A percentile compares a stretch with the other conserved stretches of the same genome.
Evolutionary conservation across 2,113 vertebrate genomes (phyloP).

Genomic region (Pyrgilauda ruficollis): DNA sequence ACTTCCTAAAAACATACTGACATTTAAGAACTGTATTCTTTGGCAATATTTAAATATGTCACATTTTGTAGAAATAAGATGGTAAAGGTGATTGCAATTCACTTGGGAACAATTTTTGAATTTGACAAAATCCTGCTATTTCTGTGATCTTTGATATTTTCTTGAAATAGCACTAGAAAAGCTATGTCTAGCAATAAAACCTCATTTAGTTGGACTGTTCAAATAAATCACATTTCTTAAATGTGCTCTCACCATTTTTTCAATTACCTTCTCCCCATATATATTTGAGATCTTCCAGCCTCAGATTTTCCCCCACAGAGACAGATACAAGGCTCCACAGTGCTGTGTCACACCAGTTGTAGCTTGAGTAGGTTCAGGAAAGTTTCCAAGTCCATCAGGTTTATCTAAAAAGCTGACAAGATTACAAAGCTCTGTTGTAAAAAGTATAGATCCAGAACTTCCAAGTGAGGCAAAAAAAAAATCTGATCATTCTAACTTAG

Average conservation of each 20-base stretch:
- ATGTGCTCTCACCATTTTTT: background rate
- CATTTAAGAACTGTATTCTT: conserved; percentile 34
- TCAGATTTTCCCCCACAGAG: conserved; percentile 64
- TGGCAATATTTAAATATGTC: background rate
- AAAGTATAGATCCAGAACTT: background rate
- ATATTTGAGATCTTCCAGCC: conserved; percentile 79
- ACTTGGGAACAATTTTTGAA: conserved; percentile 8
- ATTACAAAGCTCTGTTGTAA: background rate
- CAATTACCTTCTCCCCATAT: conserved; percentile 73
- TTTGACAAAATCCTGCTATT: conserved; percentile 24
- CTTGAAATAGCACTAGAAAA: conserved; percentile 28
- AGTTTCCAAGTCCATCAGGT: conserved; percentile 75
- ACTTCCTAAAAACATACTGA: conserved; percentile 27
- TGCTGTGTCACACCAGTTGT: conserved; percentile 68
- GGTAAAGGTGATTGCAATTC: conserved; percentile 32
- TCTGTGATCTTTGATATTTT: conserved; percentile 50
- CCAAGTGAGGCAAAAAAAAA: background rate
- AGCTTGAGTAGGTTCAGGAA: conserved; percentile 72
- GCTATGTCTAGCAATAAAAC: background rate
- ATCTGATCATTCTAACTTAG: background rate
- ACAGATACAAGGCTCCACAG: conserved; percentile 70
- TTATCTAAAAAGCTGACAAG: conserved; percentile 61
- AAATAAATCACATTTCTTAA: background rate
- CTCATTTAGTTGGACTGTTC: background rate
- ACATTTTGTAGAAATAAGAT: conserved; percentile 18